phyloP scores from a whole-genome alignment of 2,113 vertebrate species.

The Athene cunicularia region DNA sequence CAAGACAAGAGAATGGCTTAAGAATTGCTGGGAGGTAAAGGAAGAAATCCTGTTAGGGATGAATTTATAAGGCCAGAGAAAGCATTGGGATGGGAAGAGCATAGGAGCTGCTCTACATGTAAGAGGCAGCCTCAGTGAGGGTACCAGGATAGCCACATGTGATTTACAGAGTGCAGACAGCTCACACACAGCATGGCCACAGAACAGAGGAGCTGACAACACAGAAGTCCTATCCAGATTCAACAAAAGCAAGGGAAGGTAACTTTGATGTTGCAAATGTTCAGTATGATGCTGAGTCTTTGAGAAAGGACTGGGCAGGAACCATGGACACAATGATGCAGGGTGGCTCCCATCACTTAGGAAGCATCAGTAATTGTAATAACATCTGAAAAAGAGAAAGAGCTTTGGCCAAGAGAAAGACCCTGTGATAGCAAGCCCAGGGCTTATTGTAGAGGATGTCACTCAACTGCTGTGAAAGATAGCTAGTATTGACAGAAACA shows the following conservation, averaged over 20 bases:
- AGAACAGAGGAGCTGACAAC: not conserved
- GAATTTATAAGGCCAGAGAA: not conserved
- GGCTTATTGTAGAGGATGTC: not conserved
- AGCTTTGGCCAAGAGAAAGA: not conserved
- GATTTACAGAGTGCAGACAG: not conserved
- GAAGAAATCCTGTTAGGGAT: not conserved
- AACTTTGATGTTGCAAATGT: not conserved
- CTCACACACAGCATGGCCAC: fast-evolving
- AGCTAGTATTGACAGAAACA: not conserved
- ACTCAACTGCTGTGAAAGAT: not conserved
- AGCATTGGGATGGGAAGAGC: not conserved
- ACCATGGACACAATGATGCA: not conserved
- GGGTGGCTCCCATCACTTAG: not conserved
- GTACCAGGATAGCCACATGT: not conserved
- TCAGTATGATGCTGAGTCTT: not conserved
- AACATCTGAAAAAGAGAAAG: not conserved
- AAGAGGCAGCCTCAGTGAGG: not conserved
- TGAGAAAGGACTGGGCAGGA: not conserved
- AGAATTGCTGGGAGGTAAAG: not conserved
- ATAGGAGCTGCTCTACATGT: not conserved
- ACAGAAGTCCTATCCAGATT: not conserved
- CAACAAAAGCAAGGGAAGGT: not conserved
- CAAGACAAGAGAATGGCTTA: not conserved
- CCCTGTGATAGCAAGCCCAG: not conserved
- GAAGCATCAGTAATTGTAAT: not conserved